phyloP scores from a whole-genome alignment of 2,797 vertebrate species.

The Sciaenops ocellatus region DNA sequence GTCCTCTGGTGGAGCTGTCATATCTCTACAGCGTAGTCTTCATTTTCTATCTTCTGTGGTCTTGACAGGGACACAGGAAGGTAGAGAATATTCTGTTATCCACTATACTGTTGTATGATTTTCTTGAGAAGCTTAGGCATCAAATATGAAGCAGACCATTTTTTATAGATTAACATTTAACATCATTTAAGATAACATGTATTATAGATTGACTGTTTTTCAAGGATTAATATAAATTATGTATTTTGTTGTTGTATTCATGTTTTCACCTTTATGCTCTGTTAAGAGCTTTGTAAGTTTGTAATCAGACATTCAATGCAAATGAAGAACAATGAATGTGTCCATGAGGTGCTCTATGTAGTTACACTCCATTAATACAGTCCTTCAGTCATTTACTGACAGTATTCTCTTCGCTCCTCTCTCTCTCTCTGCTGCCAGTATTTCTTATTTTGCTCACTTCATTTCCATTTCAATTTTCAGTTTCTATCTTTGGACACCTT shows the following conservation, averaged over 20 bases:
- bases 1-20: conserved; percentile 38
- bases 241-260: neutral
- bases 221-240: neutral
- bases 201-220: neutral
- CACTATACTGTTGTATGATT: conserved; percentile 10
- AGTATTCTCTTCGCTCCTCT: conserved; percentile 64
- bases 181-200: too few species aligned
- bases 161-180: too few species aligned
- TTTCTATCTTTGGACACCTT: conserved; percentile 89
- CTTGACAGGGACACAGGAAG: conserved; percentile 19
- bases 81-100: conserved; percentile 21
- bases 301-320: conserved; percentile 29
- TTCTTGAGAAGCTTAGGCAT: neutral
- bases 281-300: conserved; percentile 1
- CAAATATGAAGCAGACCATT: conserved; percentile 16
- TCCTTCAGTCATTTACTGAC: conserved; percentile 50
- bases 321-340: conserved; percentile 44
- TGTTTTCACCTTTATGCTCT: conserved; percentile 17
- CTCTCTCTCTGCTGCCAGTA: conserved; percentile 71
- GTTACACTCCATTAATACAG: conserved; percentile 52
- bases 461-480: conserved; percentile 95
- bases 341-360: conserved; percentile 38
- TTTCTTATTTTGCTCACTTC: conserved; percentile 84
- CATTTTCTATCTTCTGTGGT: conserved; percentile 37
- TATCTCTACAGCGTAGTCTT: conserved; percentile 37